phyloP scores from a whole-genome alignment of 1,140 invertebrate genomes.

The Papilio xuthus region DNA sequence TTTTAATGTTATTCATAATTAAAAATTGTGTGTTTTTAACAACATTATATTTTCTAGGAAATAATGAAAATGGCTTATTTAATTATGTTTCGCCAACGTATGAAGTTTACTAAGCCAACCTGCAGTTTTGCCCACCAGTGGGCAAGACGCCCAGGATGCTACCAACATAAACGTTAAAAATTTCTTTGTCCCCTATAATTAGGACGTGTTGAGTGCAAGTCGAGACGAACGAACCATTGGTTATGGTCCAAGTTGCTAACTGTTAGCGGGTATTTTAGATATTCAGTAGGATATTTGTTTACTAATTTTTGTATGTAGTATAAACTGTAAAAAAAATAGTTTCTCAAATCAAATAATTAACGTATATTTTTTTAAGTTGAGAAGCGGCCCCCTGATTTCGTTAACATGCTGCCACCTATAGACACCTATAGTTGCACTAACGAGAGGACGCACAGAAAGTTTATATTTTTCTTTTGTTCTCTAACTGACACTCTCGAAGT shows the following conservation, averaged over 20 bases:
- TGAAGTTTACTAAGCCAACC: neutral
- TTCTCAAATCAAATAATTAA: too few relatives aligned
- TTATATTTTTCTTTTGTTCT: too few relatives aligned
- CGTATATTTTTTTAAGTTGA: too few relatives aligned
- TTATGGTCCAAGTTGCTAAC: constrained; percentile 21
- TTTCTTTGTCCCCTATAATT: constrained; percentile 39
- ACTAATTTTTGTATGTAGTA: neutral
- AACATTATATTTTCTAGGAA: neutral
- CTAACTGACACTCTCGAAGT: too few relatives aligned
- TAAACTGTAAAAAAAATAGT: too few relatives aligned
- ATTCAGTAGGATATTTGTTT: neutral
- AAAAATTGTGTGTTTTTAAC: too few relatives aligned
- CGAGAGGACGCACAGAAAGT: too few relatives aligned
- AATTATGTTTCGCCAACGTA: neutral
- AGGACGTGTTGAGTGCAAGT: constrained; percentile 39
- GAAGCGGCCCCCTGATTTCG: too few relatives aligned
- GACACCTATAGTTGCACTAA: too few relatives aligned
- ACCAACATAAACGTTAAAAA: constrained; percentile 20
- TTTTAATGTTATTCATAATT: too few relatives aligned
- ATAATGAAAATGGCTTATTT: neutral
- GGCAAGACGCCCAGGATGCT: neutral
- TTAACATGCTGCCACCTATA: too few relatives aligned
- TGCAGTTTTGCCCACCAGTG: neutral
- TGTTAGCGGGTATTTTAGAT: neutral
- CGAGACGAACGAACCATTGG: neutral